Evolutionary conservation across 2,113 vertebrate species (phyloP), one percentile per base, ranked within the genome.

Genomic region (Smithornis capensis): DNA sequence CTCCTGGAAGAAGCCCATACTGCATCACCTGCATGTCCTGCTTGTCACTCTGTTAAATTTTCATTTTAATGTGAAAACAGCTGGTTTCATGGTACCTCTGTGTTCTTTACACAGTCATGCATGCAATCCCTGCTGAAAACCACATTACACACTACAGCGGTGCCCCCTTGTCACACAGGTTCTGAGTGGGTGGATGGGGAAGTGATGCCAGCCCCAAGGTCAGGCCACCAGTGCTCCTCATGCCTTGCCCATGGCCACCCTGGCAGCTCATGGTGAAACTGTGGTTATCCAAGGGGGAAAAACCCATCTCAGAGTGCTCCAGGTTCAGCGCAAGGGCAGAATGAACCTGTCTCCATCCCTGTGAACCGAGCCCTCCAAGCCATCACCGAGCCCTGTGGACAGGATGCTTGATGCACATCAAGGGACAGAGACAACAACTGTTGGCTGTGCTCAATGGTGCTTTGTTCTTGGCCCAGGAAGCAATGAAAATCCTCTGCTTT

Each of bases 81-180:
- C 94, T 95, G 96, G 93, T 96, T 96, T 97, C 96, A 95, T 44
- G 94, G 94, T 94, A 63, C 73, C 78, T 97, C 86, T 95, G 94
- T 89, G 81, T 93, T 96, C 93, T 95, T 97, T 92, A 91, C 95
- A 96, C 78, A 95, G 94, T 95, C 96, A 95, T 69, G 83, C 90
- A 78, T 77, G 81, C 90, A 95, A 70, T 93, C 68, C 70, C 92
- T 63, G 77, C 87, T 95, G 94, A 87, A 97, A 96, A 81, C 81
- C 23, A 4, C 13, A 13, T 87, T 92, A 53, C 56, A 55, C 77
- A 22, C 53, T 65, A 88, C n/a, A 19, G 44, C 74, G 59, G 80
- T 2, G 2, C 37, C 67, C 33, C 2, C 7, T 60, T 83, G 74
- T 87, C 74, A 81, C 1, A 0, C 68, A 96, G 96, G 92, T 95